Percentiles rank a stretch among this genome's conserved stretches.
phyloP scores from a whole-genome alignment of 2,113 vertebrate genomes.

The Sigmodon hispidus region DNA sequence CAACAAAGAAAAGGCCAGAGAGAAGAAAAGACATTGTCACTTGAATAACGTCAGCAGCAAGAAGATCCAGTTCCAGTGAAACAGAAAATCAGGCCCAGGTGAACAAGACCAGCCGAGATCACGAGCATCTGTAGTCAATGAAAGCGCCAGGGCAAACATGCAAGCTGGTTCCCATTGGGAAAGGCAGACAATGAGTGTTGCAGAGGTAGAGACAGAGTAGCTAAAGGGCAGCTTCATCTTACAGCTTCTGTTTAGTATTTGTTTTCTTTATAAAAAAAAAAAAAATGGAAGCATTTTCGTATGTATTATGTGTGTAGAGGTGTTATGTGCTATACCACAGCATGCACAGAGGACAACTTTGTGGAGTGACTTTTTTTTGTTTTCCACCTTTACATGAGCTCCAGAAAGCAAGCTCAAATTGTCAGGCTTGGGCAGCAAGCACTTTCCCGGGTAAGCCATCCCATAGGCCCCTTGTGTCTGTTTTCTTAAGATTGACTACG shows the following conservation, averaged over 20 bases:
- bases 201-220: too few species aligned
- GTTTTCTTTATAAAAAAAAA: neutral
- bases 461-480: neutral
- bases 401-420: neutral
- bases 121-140: accelerated
- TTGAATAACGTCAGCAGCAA: neutral
- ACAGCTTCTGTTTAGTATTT: neutral
- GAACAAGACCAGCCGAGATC: neutral
- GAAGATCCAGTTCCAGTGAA: constrained; percentile 10
- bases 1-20: neutral
- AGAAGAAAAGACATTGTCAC: constrained; percentile 25
- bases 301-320: neutral
- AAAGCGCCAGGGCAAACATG: neutral
- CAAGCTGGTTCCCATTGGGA: accelerated
- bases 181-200: neutral
- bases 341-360: neutral
- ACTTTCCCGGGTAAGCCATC: neutral
- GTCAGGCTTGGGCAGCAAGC: neutral
- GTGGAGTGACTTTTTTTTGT: neutral
- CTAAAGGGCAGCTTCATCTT: neutral
- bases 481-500: neutral
- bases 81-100: neutral
- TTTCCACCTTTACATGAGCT: neutral
- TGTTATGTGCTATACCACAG: neutral
- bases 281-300: neutral